Base-by-base conservation (phyloP, 2,113 vertebrate species). In the Callopanchax toddi region DNA sequence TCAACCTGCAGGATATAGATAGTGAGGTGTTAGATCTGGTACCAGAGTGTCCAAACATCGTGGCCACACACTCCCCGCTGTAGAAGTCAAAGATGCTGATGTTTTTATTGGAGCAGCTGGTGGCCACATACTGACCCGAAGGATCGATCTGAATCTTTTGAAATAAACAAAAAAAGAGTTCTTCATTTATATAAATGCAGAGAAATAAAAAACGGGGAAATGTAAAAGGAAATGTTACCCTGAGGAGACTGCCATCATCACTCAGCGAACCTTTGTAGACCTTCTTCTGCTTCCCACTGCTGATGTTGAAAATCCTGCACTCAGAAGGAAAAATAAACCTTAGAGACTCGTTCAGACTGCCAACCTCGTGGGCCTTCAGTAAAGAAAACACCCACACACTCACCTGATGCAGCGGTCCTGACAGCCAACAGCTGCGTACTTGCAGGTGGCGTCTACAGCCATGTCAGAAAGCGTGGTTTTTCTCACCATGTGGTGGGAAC, bases 41-140 rank as follows among this genome's bases (percentile, higher is more conserved):
- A 99, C 97, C 97, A 57, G 97, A 97, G 81, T 99, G 97, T 39
- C 97, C 97, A 50, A 95, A 97, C 96, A 97, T 94, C 7, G 94
- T 94, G 63, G 96, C 96, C 26, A 98, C 93, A 60, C 95, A 98
- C 63, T 97, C 96, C 54, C 97, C 97, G 2, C 94, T 95, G 84
- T 86, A 93, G 87, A 99, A 96, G 86, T 99, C 96, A 46, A 97
- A 96, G 87, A 99, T 94, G 86, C 93, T 95, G 79, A 99, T 94
- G 83, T 94, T 99, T 89, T 99, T 99, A 83, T 98, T 93, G 0
- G 97, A 98, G 89, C 95, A 96, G 87, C 97, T 98, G 50, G 96
- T 96, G 59, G 97, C 97, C 67, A 99, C 94, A 48, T 96, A 99
- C 78, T 94, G 92, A 71, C 97, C 97, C 0, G 97, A 99, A 0